A percentile compares a stretch with the other conserved stretches of the same genome.
Evolutionary conservation across 2,113 vertebrate species (phyloP).

Genomic region (Syngnathus floridae): DNA sequence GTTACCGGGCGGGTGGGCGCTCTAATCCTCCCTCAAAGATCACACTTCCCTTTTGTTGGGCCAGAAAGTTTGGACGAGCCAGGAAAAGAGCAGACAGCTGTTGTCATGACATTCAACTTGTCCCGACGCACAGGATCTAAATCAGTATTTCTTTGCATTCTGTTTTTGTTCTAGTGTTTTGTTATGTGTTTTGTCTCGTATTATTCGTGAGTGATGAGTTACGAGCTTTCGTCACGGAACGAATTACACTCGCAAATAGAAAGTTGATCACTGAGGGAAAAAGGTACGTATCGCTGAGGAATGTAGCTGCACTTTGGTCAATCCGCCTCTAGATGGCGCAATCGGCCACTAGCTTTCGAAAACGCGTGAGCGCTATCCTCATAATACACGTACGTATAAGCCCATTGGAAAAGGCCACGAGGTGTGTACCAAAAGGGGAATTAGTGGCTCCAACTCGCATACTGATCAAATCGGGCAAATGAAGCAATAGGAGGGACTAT

Average conservation of each 20-base stretch:
- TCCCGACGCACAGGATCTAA: no score
- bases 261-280: no score
- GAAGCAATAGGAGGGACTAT: neutral
- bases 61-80: no score
- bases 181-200: no score
- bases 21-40: slow-evolving; percentile 54
- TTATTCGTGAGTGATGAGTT: neutral
- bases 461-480: slow-evolving; percentile 3
- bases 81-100: no score
- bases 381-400: neutral
- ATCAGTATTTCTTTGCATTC: neutral
- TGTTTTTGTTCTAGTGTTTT: no score
- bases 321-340: slow-evolving; percentile 54
- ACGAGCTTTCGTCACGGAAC: neutral
- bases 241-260: neutral
- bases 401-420: neutral
- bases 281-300: neutral
- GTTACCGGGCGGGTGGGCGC: slow-evolving; percentile 9
- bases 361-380: neutral
- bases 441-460: neutral
- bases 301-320: slow-evolving; percentile 2
- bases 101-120: no score
- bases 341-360: slow-evolving; percentile 11
- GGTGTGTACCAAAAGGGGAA: neutral
- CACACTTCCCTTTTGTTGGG: slow-evolving; percentile 31